Conservation (phyloP, 2,888 invertebrate species). For the Chironomus tentans region DNA sequence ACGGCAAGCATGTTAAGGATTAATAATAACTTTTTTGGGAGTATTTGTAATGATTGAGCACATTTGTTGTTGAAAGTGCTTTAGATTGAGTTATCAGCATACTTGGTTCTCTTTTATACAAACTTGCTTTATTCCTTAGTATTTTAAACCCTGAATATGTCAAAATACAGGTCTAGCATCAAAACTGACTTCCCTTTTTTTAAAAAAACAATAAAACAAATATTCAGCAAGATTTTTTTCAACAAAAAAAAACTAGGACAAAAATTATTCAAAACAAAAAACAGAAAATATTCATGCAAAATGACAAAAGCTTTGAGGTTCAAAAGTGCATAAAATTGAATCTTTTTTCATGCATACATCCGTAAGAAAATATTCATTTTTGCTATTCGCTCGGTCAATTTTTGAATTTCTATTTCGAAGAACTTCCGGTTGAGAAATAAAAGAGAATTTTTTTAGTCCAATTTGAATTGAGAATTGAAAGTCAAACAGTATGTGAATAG, state of each 20-base stretch:
- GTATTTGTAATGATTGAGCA: too few species aligned
- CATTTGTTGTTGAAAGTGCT: background rate
- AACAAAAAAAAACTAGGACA: too few species aligned
- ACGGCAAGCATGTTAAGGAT: background rate
- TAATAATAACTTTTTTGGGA: background rate
- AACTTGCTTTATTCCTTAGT: too few species aligned
- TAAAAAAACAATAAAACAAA: too few species aligned
- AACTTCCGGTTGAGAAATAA: background rate
- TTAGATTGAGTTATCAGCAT: background rate
- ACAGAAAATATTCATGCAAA: too few species aligned
- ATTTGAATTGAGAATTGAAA: background rate
- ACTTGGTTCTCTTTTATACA: too few species aligned
- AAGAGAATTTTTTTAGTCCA: background rate
- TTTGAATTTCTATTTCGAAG: background rate
- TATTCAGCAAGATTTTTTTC: too few species aligned
- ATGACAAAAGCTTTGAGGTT: background rate
- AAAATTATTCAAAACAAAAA: too few species aligned
- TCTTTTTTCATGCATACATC: background rate
- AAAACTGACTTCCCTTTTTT: too few species aligned
- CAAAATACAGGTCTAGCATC: too few species aligned
- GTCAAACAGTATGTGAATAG: background rate
- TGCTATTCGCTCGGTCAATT: background rate
- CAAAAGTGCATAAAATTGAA: background rate
- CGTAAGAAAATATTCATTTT: background rate
- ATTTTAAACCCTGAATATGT: too few species aligned